phyloP scores from a whole-genome alignment of 2,113 vertebrate species.

The Edolisoma coerulescens region DNA sequence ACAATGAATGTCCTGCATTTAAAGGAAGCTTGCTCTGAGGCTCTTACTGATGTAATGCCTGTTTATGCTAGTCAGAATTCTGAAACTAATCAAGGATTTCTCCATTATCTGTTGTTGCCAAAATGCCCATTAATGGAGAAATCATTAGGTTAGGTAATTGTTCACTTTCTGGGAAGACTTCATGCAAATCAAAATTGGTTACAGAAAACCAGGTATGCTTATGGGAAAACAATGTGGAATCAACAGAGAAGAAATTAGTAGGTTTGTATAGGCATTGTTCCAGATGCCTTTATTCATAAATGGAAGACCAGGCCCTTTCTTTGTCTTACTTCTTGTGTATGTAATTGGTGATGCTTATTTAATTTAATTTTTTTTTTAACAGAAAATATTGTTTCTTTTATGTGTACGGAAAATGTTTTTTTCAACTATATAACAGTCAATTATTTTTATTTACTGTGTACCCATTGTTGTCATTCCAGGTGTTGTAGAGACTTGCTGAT shows the following conservation, averaged over 20 bases:
- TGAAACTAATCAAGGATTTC: background rate
- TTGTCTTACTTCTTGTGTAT: background rate
- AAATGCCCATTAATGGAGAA: background rate
- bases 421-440: background rate
- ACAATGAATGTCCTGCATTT: background rate
- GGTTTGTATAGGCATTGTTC: background rate
- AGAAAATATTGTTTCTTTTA: background rate
- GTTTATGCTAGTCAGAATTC: background rate
- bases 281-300: background rate
- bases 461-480: background rate
- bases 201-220: background rate
- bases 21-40: background rate
- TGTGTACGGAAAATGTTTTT: background rate
- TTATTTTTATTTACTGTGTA: background rate
- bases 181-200: background rate
- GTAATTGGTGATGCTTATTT: background rate
- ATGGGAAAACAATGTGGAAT: background rate
- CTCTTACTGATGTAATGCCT: background rate
- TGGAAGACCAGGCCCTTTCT: background rate
- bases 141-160: background rate
- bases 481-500: background rate
- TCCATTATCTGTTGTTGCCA: background rate
- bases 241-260: background rate
- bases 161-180: constrained; percentile 31
- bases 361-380: background rate